Percentiles rank a stretch among this genome's conserved stretches.
phyloP scores from a whole-genome alignment of 2,888 invertebrate genomes.

The Melieria picta region DNA sequence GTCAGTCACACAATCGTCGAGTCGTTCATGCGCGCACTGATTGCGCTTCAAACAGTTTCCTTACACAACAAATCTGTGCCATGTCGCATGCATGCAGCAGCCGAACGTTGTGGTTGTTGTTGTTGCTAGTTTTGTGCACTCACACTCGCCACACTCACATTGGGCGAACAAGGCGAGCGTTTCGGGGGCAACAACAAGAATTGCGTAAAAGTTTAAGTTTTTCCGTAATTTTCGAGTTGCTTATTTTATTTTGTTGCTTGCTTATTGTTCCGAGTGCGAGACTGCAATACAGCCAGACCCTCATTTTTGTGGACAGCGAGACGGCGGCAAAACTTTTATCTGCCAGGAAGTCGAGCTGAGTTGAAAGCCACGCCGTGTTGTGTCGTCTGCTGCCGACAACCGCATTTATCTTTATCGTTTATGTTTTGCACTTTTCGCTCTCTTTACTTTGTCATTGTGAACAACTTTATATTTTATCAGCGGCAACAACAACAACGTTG shows the following conservation, averaged over 20 bases:
- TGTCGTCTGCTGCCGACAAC: slow-evolving; percentile 12
- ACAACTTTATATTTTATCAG: too few species aligned
- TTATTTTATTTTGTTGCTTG: neutral
- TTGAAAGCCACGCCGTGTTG: too few species aligned
- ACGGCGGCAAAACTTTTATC: neutral
- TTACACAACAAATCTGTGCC: too few species aligned
- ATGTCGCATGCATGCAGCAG: neutral
- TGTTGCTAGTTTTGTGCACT: slow-evolving; percentile 16
- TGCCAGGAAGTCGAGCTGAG: neutral
- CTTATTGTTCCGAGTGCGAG: neutral
- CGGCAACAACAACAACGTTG: too few species aligned
- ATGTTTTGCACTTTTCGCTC: slow-evolving; percentile 18
- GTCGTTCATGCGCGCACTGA: too few species aligned
- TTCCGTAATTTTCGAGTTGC: slow-evolving; percentile 31
- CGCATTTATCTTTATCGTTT: slow-evolving; percentile 14
- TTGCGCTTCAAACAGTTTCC: too few species aligned
- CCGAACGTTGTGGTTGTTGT: slow-evolving; percentile 20
- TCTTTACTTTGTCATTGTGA: neutral
- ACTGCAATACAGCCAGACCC: too few species aligned
- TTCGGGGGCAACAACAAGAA: neutral
- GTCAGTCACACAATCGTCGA: too few species aligned
- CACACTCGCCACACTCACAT: too few species aligned
- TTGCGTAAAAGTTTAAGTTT: slow-evolving; percentile 31
- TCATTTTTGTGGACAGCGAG: neutral
- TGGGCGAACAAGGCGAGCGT: too few species aligned